These are phyloP conservation scores for Chaetops frenatus DNA, from an alignment of 2,113 vertebrate species.

Conservation along the genomic window DNA sequence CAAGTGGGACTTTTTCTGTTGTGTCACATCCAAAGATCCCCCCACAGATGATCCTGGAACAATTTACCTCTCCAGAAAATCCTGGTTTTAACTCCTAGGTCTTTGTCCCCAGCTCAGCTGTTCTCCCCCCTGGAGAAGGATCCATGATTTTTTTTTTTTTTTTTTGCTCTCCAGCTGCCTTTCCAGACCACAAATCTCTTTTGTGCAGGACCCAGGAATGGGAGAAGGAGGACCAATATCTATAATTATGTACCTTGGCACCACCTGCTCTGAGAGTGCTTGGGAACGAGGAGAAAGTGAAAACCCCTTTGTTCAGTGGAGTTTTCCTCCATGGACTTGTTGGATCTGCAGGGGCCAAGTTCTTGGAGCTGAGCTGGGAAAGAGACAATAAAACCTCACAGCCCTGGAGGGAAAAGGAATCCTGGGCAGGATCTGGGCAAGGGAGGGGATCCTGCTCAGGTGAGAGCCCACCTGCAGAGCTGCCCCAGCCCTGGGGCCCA, in stretches of 20 bases:
- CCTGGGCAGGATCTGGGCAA: neutral
- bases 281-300: neutral
- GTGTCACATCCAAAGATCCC: neutral
- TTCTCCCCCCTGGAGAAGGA: neutral
- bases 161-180: neutral
- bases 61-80: neutral
- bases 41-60: neutral
- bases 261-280: neutral
- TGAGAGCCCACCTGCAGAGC: neutral
- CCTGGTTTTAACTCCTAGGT: neutral
- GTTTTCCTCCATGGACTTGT: neutral
- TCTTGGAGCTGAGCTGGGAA: slow-evolving; percentile 33
- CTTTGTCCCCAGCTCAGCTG: neutral
- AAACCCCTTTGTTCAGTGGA: neutral
- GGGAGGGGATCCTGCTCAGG: neutral
- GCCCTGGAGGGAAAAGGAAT: neutral
- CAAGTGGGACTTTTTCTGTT: neutral
- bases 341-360: neutral
- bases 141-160: neutral
- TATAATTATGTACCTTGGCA: neutral
- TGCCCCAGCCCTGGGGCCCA: neutral
- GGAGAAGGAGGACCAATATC: neutral
- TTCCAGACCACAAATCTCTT: neutral
- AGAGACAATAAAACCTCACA: neutral
- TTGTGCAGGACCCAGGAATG: neutral